Evolutionary conservation across 2,888 invertebrate genomes (phyloP), one percentile per base, ranked within the genome.

Genomic region (Geophilus truncorum): DNA sequence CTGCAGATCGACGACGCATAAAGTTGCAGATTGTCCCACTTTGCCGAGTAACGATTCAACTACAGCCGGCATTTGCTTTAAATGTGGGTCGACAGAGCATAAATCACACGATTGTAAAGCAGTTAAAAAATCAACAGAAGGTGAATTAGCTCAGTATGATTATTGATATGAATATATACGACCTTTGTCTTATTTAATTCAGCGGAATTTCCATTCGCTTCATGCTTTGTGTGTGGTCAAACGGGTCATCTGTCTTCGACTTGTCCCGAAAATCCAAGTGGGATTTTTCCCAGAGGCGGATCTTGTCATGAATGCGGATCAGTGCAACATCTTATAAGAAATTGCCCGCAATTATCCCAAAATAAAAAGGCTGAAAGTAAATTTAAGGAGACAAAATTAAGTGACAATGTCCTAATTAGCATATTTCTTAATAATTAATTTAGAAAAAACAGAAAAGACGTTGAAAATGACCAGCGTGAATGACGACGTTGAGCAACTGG

Each of bases 161-260:
- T 15, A 7, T 36, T 32, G 5, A 36, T 18, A 77, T 23, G 32
- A 23, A 15, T 36, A 32, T 32, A 77, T 34, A 77, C 23, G 4
- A 78, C 7, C 0, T 7, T 36, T 15, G 7, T 15, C 2, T 21
- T 36, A 12, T 45, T 78, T 45, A 28, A 21, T 40, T 7, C n/a
- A 57, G 90, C 91, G 82, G 91, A 92, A 81, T 94, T 91, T 85
- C 91, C 93, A 85, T 95, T 92, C 88, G 96, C 96, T 0, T 92
- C 91, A 80, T 97, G 96, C 87, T 96, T 96, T 85, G 92, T 96
- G 83, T 97, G 96, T 86, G 91, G 91, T 80, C 92, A 95, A 87
- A 91, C 91, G 87, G 96, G 96, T 6, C 96, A 97, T 86, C 92
- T 96, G 84, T 92, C 95, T 0, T 90, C 92, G 82, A 93, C 95